Evolutionary conservation across 2,113 vertebrate genomes (phyloP).

Genomic region (Grantiella picta): DNA sequence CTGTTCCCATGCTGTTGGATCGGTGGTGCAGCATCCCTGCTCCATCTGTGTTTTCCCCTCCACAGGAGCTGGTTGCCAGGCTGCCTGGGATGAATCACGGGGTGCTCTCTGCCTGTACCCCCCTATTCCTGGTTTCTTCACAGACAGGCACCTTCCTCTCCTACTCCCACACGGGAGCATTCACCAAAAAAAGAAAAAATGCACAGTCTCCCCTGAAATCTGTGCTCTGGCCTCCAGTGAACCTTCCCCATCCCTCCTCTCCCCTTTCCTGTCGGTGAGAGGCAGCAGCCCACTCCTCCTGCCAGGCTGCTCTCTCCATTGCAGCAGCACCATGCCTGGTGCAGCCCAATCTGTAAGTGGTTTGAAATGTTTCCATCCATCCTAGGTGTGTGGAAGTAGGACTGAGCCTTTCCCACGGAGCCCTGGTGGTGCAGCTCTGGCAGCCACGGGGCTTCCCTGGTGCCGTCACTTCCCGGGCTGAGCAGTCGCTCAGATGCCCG

Average conservation of each 20-base stretch:
- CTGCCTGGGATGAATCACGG: not conserved
- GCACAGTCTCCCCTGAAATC: not conserved
- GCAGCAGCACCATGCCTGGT: accelerated
- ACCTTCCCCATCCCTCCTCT: not conserved
- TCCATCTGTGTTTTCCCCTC: not conserved
- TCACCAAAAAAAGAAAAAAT: not conserved
- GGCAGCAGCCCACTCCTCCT: not conserved
- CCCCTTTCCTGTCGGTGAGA: accelerated
- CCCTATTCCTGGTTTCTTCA: accelerated
- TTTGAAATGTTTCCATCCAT: accelerated
- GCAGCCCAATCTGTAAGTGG: accelerated
- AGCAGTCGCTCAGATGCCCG: not conserved
- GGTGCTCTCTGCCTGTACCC: not conserved
- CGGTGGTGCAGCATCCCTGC: not conserved
- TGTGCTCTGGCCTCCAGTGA: accelerated
- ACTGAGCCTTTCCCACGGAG: accelerated
- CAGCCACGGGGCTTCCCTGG: accelerated
- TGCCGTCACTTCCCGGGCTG: not conserved
- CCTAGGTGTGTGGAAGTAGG: not conserved
- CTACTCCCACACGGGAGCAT: accelerated
- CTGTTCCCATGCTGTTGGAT: not conserved
- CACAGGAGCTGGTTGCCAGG: constrained; percentile 14
- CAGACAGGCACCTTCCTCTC: not conserved
- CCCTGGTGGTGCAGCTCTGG: not conserved
- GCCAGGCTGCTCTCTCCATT: not conserved